Evolutionary conservation across 2,113 vertebrate species (phyloP).

Genomic region (Toxotes chatareus): DNA sequence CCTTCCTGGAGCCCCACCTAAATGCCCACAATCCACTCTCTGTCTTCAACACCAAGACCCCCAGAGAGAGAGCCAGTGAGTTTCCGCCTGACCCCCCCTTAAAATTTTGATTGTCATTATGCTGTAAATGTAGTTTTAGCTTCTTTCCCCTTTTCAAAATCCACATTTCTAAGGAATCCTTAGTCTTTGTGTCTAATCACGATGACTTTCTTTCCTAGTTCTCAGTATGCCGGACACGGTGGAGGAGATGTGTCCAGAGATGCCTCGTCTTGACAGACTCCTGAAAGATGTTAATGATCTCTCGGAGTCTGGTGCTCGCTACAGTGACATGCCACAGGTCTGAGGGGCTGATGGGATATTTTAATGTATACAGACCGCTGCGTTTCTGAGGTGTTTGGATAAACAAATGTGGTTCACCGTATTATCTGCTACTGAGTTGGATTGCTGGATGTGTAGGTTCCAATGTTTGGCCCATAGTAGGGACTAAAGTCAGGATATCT

Average conservation of each 20-base stretch:
- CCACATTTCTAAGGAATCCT: neutral
- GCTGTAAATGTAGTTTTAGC: neutral
- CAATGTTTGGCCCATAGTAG: neutral
- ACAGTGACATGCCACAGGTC: conserved; percentile 95
- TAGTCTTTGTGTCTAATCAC: neutral
- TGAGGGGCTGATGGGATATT: conserved; percentile 6
- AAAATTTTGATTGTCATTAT: neutral
- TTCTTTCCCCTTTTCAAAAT: neutral
- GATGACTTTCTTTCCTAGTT: conserved; percentile 79
- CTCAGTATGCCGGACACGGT: conserved; percentile 95
- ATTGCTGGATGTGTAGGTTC: neutral
- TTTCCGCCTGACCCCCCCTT: conserved; percentile 31
- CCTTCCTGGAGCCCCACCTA: conserved; percentile 94
- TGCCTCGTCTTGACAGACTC: conserved; percentile 90
- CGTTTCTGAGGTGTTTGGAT: neutral
- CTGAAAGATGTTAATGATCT: conserved; percentile 94
- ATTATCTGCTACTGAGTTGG: neutral
- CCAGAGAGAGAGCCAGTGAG: conserved; percentile 95
- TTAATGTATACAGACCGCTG: neutral
- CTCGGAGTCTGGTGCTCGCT: conserved; percentile 95
- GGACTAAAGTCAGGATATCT: neutral
- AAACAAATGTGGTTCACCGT: neutral
- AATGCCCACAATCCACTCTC: conserved; percentile 93
- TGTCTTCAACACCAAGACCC: conserved; percentile 96
- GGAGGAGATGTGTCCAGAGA: conserved; percentile 95